Percentiles rank a stretch among this genome's conserved stretches.
phyloP scores from a whole-genome alignment of 2,797 vertebrate genomes.

The Austrolebias charrua region DNA sequence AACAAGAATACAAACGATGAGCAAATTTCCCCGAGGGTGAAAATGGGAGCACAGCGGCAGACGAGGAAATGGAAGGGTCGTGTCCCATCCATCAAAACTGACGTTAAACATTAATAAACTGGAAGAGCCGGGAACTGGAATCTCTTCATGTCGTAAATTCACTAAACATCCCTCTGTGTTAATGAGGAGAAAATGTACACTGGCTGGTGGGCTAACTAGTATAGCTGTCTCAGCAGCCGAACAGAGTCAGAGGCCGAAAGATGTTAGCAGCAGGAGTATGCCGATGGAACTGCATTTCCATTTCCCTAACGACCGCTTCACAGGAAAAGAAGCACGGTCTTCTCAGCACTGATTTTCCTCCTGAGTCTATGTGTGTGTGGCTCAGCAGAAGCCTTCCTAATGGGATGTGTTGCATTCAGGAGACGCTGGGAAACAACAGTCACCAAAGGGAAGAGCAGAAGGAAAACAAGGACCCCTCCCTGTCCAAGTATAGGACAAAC shows the following conservation, averaged over 20 bases:
- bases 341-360: constrained; percentile 76
- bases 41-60: no score
- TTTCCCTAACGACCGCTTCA: constrained; percentile 76
- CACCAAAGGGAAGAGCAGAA: constrained; percentile 74
- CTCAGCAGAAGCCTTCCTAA: constrained; percentile 61
- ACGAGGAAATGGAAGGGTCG: constrained; percentile 5
- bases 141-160: constrained; percentile 9
- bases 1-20: constrained; percentile 19
- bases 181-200: constrained; percentile 18
- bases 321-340: constrained; percentile 76
- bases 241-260: constrained; percentile 40
- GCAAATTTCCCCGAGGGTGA: constrained; percentile 12
- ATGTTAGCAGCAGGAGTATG: constrained; percentile 61
- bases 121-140: constrained; percentile 2
- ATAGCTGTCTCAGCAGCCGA: constrained; percentile 20
- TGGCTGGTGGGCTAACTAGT: constrained; percentile 13
- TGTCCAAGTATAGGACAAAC: constrained; percentile 67
- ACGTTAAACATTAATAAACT: constrained; percentile 36
- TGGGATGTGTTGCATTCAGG: constrained; percentile 68
- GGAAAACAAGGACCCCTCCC: constrained; percentile 77
- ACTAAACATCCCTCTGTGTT: constrained; percentile 40
- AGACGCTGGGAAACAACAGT: constrained; percentile 72
- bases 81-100: constrained; percentile 25
- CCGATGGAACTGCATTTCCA: constrained; percentile 69
- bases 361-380: constrained; percentile 43